These are phyloP conservation scores for Doris montereyensis DNA, from an alignment of 2,888 invertebrate species.

Conservation along the genomic window DNA sequence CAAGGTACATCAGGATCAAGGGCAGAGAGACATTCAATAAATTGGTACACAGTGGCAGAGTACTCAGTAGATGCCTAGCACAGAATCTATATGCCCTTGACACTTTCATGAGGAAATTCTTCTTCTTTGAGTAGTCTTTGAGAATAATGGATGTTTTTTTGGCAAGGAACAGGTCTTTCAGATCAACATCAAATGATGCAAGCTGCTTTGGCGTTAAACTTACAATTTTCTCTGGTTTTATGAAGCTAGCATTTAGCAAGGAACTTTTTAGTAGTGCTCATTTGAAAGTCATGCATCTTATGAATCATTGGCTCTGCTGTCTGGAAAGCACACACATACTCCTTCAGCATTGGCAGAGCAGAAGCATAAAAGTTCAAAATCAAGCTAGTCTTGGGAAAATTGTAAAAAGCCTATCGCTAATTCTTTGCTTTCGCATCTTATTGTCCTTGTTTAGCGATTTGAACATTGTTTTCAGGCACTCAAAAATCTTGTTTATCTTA, in stretches of 20 bases:
- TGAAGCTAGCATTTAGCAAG: background rate
- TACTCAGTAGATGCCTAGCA: conserved; percentile 3
- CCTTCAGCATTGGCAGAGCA: conserved; percentile 7
- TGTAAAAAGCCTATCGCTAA: background rate
- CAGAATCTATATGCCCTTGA: conserved; percentile 6
- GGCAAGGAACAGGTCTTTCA: background rate
- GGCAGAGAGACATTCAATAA: background rate
- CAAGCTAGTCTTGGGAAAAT: background rate
- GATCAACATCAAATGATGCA: background rate
- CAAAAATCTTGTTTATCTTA: background rate
- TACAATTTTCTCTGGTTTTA: conserved; percentile 24
- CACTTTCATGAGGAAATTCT: conserved; percentile 1
- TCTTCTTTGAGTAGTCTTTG: background rate
- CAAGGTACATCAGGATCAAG: conserved; percentile 10
- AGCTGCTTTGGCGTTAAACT: background rate
- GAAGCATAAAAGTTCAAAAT: conserved; percentile 18
- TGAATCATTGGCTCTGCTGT: conserved; percentile 1
- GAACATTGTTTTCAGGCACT: conserved; percentile 17
- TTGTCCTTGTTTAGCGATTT: conserved; percentile 7
- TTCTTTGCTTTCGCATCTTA: background rate
- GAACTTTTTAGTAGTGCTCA: conserved; percentile 20
- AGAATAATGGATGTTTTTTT: background rate
- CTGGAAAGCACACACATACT: conserved; percentile 17
- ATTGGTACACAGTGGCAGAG: background rate
- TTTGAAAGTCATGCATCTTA: conserved; percentile 12